Base-by-base conservation (phyloP, 1,140 invertebrate species). In the Cydia splendana region DNA sequence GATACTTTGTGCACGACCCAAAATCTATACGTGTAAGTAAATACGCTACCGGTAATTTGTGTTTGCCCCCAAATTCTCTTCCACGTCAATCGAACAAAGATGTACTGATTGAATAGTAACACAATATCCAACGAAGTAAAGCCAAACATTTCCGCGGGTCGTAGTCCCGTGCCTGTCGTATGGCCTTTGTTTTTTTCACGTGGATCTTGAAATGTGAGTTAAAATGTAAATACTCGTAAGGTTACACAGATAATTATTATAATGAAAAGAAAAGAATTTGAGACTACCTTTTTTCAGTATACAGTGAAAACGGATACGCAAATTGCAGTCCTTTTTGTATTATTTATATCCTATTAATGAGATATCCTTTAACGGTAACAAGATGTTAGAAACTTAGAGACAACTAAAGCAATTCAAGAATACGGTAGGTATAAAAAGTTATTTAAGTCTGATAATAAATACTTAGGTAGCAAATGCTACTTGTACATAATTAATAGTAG, bases 61-160 rank as follows among this genome's bases (percentile, higher is more conserved):
- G 81, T 84, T 81, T 79, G 81, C 45, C 67, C 78, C 65, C 74
- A 57, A 74, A 78, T 82, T 80, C 79, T 67, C 69, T 75, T 82
- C 81, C 75, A 76, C 85, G 84, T 86, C 82, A 84, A 83, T 85
- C 84, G 84, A 84, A 87, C 86, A 87, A 85, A 87, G 87, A 85
- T 79, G 71, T 79, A 78, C 82, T 88, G 85, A 89, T 89, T 87
- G 86, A 84, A 87, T 84, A 83, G 87, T 87, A 87, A 89, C 80
- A 84, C 81, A 88, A 89, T 86, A 83, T 85, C 71, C 71, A 74
- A 78, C 76, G 79, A 83, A 85, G 78, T 76, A 75, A 79, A 79
- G 78, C 30, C 65, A 76, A 78, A 84, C 78, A 76, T 81, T 71
- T 71, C 67, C 67, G 67, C 57, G 57, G 12, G n/a, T 18, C 15